phyloP scores from a whole-genome alignment of 2,888 invertebrate genomes.

The Dione juno region DNA sequence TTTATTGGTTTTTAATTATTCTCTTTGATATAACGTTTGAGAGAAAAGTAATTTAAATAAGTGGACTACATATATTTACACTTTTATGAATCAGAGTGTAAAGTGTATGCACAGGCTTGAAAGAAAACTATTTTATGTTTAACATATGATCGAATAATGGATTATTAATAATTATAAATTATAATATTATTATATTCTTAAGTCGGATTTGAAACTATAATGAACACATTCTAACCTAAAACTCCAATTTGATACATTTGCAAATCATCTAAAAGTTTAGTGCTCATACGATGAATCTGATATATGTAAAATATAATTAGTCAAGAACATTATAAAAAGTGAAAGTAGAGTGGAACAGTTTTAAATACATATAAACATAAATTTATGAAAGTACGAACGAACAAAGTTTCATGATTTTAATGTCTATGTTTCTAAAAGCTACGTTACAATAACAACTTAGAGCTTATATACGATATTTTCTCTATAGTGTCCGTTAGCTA shows the following conservation, averaged over 20 bases:
- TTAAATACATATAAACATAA: slow-evolving; percentile 4
- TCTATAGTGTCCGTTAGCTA: slow-evolving; percentile 25
- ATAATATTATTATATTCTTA: too few species aligned
- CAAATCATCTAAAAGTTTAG: neutral
- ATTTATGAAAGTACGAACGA: neutral
- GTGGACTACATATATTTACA: neutral
- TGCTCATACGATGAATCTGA: neutral
- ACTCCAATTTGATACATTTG: neutral
- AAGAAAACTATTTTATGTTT: neutral
- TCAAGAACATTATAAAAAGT: slow-evolving; percentile 3
- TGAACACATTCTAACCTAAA: neutral
- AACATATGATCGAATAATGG: too few species aligned
- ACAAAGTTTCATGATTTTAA: neutral
- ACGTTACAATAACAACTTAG: slow-evolving; percentile 3
- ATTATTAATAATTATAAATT: too few species aligned
- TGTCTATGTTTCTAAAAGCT: neutral
- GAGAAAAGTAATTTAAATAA: neutral
- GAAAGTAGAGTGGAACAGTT: neutral
- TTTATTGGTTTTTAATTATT: slow-evolving; percentile 20
- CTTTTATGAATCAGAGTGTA: neutral
- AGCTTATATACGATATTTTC: neutral
- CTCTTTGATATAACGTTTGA: neutral
- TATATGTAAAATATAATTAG: neutral
- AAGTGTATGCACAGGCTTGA: neutral
- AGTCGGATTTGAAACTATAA: neutral